Percentiles rank a stretch among this genome's conserved stretches.
Conservation (phyloP, 2,797 vertebrate species). For the Lutjanus campechanus region DNA sequence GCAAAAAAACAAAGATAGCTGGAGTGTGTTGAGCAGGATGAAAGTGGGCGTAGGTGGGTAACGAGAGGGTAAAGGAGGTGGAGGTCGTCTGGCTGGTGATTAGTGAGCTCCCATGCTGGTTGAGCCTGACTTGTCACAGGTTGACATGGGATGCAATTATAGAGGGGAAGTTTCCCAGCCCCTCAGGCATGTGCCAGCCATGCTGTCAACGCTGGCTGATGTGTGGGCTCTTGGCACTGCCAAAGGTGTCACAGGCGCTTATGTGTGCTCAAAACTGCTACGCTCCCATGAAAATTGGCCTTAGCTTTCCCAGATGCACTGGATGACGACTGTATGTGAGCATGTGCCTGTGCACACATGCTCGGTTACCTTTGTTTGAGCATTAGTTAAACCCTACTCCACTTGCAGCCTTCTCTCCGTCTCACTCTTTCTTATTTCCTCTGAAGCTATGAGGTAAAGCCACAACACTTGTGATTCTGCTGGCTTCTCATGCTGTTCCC, state of each 20-base stretch:
- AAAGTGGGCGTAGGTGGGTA: conserved; percentile 26
- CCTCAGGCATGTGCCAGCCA: conserved; percentile 80
- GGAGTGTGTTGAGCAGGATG: conserved; percentile 18
- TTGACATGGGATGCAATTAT: conserved; percentile 84
- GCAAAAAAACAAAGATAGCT: conserved; percentile 40
- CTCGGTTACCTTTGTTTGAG: conserved; percentile 67
- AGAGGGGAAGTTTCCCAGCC: conserved; percentile 72
- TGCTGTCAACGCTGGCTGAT: conserved; percentile 77
- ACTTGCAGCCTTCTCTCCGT: conserved; percentile 47
- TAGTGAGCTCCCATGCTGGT: conserved; percentile 71
- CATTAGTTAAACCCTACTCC: conserved; percentile 73
- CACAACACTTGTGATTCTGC: conserved; percentile 75
- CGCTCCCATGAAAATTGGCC: conserved; percentile 70
- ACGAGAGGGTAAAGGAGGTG: conserved; percentile 53
- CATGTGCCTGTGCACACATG: conserved; percentile 26
- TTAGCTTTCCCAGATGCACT: conserved; percentile 27
- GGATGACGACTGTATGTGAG: conserved; percentile 14
- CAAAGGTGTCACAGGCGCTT: conserved; percentile 75
- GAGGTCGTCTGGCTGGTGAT: conserved; percentile 72
- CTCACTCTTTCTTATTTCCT: conserved; percentile 64
- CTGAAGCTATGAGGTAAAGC: conserved; percentile 69
- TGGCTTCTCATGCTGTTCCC: conserved; percentile 67
- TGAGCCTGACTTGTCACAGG: conserved; percentile 75
- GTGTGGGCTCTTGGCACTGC: conserved; percentile 73
- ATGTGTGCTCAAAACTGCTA: conserved; percentile 76